These are phyloP conservation scores for Drosophila koepferae DNA, from an alignment of 2,888 invertebrate genomes.

Conservation along the genomic window DNA sequence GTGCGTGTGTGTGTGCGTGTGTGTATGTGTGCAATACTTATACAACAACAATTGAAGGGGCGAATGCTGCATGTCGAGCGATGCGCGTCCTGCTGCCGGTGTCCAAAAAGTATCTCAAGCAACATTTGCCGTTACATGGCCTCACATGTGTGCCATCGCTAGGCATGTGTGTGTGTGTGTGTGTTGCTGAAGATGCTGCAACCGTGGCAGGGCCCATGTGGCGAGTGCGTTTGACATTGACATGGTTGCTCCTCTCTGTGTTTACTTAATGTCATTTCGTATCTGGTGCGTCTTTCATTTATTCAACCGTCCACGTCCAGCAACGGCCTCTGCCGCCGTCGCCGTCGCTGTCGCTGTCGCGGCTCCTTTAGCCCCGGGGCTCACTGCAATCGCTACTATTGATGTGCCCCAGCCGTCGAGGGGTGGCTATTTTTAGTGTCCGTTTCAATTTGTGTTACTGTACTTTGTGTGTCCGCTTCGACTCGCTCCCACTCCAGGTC, in stretches of 20 bases:
- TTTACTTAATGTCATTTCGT: slow-evolving; percentile 75
- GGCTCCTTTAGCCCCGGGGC: slow-evolving; percentile 21
- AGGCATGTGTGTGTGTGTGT: slow-evolving; percentile 13
- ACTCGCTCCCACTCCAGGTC: slow-evolving; percentile 16
- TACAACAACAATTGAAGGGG: slow-evolving; percentile 25
- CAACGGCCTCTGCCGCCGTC: slow-evolving; percentile 8
- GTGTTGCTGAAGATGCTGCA: slow-evolving; percentile 28
- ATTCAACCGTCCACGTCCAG: slow-evolving; percentile 64
- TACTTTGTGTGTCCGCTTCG: slow-evolving; percentile 57
- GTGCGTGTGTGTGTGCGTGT: neutral
- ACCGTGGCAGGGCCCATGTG: slow-evolving; percentile 51
- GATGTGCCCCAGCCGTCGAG: slow-evolving; percentile 77
- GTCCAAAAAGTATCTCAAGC: slow-evolving; percentile 62
- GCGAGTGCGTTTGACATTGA: slow-evolving; percentile 79
- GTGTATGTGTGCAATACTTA: slow-evolving; percentile 32
- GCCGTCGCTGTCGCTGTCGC: slow-evolving; percentile 9
- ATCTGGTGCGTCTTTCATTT: slow-evolving; percentile 63
- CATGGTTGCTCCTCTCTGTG: slow-evolving; percentile 74
- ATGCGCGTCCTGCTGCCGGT: slow-evolving; percentile 63
- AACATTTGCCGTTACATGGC: slow-evolving; percentile 58
- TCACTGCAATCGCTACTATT: slow-evolving; percentile 41
- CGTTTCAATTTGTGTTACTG: slow-evolving; percentile 76
- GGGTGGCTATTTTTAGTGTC: slow-evolving; percentile 84
- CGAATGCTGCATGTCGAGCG: slow-evolving; percentile 5
- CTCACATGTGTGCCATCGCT: slow-evolving; percentile 51